Evolutionary conservation across 2,113 vertebrate genomes (phyloP).

Genomic region (Paracanthobrama guichenoti): DNA sequence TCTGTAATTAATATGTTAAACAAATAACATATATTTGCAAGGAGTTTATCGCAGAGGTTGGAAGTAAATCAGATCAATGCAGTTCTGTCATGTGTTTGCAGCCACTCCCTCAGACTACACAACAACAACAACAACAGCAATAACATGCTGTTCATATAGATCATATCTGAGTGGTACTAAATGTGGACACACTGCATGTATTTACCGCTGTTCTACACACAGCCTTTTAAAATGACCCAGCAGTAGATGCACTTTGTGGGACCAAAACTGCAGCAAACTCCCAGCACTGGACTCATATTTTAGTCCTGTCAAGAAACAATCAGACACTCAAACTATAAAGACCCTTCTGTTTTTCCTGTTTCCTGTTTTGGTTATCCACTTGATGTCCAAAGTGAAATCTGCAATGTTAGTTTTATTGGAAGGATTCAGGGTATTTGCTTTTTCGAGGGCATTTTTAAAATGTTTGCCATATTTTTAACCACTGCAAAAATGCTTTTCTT

Average conservation of each 20-base stretch:
- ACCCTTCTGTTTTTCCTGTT: neutral
- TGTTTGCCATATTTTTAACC: too few species aligned
- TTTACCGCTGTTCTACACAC: neutral
- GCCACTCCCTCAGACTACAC: constrained; percentile 45
- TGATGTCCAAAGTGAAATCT: neutral
- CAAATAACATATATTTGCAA: neutral
- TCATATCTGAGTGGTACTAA: neutral
- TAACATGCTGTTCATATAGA: neutral
- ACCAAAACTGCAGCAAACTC: too few species aligned
- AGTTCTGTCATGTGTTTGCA: constrained; percentile 27
- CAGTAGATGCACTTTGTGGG: neutral
- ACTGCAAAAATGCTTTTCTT: too few species aligned
- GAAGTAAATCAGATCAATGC: constrained; percentile 11
- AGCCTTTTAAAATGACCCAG: neutral
- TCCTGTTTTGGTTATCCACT: neutral
- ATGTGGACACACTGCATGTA: neutral
- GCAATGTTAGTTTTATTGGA: too few species aligned
- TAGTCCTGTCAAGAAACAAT: neutral
- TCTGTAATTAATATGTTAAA: neutral
- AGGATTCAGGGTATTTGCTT: neutral
- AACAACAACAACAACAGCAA: neutral
- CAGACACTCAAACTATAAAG: neutral
- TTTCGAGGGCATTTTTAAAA: neutral
- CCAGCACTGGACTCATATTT: neutral
- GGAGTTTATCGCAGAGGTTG: neutral